Base-by-base conservation (phyloP, 2,113 vertebrate genomes). In the Misgurnus mizolepis region DNA sequence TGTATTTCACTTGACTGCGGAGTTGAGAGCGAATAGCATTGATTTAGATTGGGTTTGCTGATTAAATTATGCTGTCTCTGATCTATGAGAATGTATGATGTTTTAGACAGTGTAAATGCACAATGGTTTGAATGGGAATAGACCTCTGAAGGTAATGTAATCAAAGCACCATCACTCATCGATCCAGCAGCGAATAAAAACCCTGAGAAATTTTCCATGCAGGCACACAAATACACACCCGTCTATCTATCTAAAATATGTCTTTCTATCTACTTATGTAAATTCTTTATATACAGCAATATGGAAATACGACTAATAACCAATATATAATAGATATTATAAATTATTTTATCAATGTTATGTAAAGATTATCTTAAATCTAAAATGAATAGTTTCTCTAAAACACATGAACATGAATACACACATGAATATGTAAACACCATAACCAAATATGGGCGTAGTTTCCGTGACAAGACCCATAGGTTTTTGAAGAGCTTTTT, bases 91-190 rank as follows among this genome's bases (percentile, higher is more conserved):
- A 67, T 56, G 60, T 66, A 77, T 69, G 67, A 53, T 76, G 77
- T 74, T 75, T 69, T 62, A 74, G 79, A 67, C 79, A 64, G 39
- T 74, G 60, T 55, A 64, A 67, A 34, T 58, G 69, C 72, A 49
- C 72, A 75, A 75, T 18, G 50, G 50, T 65, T 50, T 65, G 61
- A 77, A 60, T 62, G 62, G 41, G 60, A 80, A 45, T 75, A 47
- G 72, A 69, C 66, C 71, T 83, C 82, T 70, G 66, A 84, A 56
- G 12, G 39, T 84, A 84, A 84, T 76, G n/a, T 70, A 84, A 77
- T 84, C 73, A 84, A 76, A 77, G 67, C 22, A 60, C 60, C 73
- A 84, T 84, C 73, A 58, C 50, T 66, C 75, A 80, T 71, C 53
- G 67, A 84, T 72, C 82, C 61, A 40, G 61, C 56, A 34, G 34